Base-by-base conservation (phyloP, 2,113 vertebrate genomes). In the Corydoras maculifer region DNA sequence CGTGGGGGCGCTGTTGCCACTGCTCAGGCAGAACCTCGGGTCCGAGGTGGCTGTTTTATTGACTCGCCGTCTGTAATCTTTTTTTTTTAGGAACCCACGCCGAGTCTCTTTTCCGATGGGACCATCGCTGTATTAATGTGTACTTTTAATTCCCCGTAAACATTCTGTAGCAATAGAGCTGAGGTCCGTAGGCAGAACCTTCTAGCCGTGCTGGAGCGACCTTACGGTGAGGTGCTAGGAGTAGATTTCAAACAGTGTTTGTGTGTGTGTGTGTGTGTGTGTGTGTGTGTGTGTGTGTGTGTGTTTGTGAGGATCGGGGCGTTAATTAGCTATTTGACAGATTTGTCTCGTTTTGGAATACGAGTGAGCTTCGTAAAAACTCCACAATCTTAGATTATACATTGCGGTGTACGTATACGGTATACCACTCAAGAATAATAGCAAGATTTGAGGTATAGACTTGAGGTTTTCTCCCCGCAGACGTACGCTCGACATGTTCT, bases 151-250 rank as follows among this genome's bases (percentile, higher is more conserved):
- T 18, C 32, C 57, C 12, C 70, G 11, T 49, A 65, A 43, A 64
- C 53, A 75, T 60, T 74, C 80, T 51, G 74, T 86, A 88, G 89
- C 87, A 87, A 87, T 86, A 86, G 75, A 71, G 49, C 75, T 62
- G 67, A 54, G 3, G 48, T 70, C 54, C 48, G 12, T 78, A 83
- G 75, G 78, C 82, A 77, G 65, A 25, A 35, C 2, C 18, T 60
- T 55, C 30, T 59, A 43, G 7, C 6, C 3, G 49, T 73, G 78
- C 69, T 81, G 66, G 29, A 48, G 48, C 68, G 60, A 60, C 61
- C 65, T 69, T 78, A 72, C 77, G 62, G 54, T 25, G 66, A 70
- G 68, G 74, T 83, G 77, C 62, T 82, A 77, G 73, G 80, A 75
- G 62, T 74, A 70, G 58, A 65, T 72, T 75, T 69, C 64, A 66